Base-by-base conservation (phyloP, 2,797 vertebrate genomes). In the Coregonus suidteri region DNA sequence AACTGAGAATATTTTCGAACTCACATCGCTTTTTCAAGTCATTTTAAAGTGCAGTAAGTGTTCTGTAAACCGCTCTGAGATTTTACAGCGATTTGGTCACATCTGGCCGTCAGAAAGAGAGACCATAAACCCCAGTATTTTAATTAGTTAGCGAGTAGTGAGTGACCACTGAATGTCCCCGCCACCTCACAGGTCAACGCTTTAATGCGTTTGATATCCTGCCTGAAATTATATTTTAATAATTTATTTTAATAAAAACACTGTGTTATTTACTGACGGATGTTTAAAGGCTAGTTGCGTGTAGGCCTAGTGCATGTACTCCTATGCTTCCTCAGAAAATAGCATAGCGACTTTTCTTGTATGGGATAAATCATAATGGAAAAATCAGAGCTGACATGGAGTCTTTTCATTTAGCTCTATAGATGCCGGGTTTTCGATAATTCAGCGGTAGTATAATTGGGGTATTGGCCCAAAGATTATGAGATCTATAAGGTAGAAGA, bases 81-180 rank as follows among this genome's bases (percentile, higher is more conserved):
- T 79, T 89, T 86, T 86, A 87, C 88, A 69, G 83, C 80, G 67
- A 83, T 81, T 74, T 74, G 81, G 84, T 88, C 85, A 87, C 89
- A 88, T 87, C 84, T 91, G 88, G 87, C 81, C 80, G 80, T 83
- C 88, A 89, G 89, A 87, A 82, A 78, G 52, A 53, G 82, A 81
- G 52, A 74, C 82, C 71, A 80, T 91, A 86, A 91, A 92, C 83
- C 59, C 81, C 65, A 56, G 80, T 77, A 73, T 81, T 84, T 88
- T 88, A 91, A 89, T 90, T 83, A 90, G 81, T 77, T 75, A 81
- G 82, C 81, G 66, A 30, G 82, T 74, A 78, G 87, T 84, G 78
- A 80, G 78, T 68, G 81, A 82, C 79, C 87, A 68, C 73, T 67
- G 71, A 81, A 77, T 2, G 74, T 67, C 81, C 51, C 47, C 41